Percentiles rank a stretch among this genome's conserved stretches.
Evolutionary conservation across 2,888 invertebrate species (phyloP).

Genomic region (Eupithecia abbreviata): DNA sequence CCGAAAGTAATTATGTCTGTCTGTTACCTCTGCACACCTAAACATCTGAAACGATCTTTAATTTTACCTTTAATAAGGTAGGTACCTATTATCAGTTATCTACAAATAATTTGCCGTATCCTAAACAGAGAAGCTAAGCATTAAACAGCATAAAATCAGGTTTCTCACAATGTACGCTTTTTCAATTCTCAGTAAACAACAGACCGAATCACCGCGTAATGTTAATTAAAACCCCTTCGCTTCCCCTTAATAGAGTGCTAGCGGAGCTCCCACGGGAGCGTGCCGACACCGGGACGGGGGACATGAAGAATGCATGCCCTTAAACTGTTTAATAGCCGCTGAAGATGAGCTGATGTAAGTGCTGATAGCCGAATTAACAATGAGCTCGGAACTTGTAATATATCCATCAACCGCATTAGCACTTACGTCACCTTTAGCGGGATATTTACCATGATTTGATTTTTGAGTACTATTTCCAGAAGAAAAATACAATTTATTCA

Average conservation of each 20-base stretch:
- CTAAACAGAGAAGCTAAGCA: neutral
- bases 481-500: too few species aligned
- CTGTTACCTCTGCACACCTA: too few species aligned
- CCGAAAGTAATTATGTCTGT: too few species aligned
- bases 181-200: constrained; percentile 61
- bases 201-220: constrained; percentile 64
- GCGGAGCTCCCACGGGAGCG: constrained; percentile 67
- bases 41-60: too few species aligned
- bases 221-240: constrained; percentile 77
- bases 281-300: constrained; percentile 65
- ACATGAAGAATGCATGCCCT: constrained; percentile 76
- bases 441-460: too few species aligned
- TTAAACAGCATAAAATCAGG: neutral
- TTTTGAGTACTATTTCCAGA: too few species aligned
- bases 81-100: too few species aligned
- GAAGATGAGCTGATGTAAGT: constrained; percentile 39
- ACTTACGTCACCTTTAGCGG: too few species aligned
- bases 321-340: constrained; percentile 74
- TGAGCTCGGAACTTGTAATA: neutral
- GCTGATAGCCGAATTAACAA: constrained; percentile 21
- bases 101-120: neutral
- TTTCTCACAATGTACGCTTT: constrained; percentile 36
- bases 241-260: constrained; percentile 79
- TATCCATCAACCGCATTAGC: too few species aligned
- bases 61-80: too few species aligned